Evolutionary conservation across 35 echinoderm and acorn worm species (phyloP).

Genomic region (Ophiothrix spiculata): DNA sequence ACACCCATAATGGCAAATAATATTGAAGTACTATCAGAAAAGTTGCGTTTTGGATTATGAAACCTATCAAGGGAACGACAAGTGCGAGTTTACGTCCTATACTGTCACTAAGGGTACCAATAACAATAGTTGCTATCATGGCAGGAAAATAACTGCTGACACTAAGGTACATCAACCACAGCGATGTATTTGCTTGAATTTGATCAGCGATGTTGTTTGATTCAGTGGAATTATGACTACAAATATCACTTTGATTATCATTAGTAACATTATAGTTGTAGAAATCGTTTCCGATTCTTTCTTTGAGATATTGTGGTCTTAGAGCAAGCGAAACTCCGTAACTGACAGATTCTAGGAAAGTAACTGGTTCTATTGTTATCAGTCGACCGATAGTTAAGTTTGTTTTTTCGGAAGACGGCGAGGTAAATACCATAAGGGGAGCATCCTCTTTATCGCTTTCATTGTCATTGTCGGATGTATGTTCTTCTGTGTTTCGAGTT

Average conservation of each 20-base stretch:
- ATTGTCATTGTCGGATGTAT: too few species aligned
- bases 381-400: too few species aligned
- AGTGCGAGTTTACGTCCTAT: constrained; percentile 45
- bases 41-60: constrained; percentile 22
- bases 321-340: background rate
- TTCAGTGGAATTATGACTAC: background rate
- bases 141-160: constrained; percentile 27
- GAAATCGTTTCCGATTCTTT: constrained; percentile 22
- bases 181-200: constrained; percentile 38
- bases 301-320: constrained; percentile 32
- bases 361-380: constrained; percentile 50
- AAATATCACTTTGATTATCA: background rate
- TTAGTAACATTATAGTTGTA: constrained; percentile 15
- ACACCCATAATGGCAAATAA: constrained; percentile 28
- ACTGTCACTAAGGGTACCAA: constrained; percentile 42
- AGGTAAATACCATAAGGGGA: too few species aligned
- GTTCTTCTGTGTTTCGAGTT: too few species aligned
- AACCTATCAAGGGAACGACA: constrained; percentile 36
- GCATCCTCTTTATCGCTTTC: too few species aligned
- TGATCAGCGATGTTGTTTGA: constrained; percentile 11
- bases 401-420: too few species aligned
- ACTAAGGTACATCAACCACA: constrained; percentile 50
- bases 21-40: constrained; percentile 21
- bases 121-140: constrained; percentile 31
- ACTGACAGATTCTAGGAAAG: constrained; percentile 11